Base-by-base conservation (phyloP, 2,888 invertebrate genomes). In the Seladonia tumulorum region DNA sequence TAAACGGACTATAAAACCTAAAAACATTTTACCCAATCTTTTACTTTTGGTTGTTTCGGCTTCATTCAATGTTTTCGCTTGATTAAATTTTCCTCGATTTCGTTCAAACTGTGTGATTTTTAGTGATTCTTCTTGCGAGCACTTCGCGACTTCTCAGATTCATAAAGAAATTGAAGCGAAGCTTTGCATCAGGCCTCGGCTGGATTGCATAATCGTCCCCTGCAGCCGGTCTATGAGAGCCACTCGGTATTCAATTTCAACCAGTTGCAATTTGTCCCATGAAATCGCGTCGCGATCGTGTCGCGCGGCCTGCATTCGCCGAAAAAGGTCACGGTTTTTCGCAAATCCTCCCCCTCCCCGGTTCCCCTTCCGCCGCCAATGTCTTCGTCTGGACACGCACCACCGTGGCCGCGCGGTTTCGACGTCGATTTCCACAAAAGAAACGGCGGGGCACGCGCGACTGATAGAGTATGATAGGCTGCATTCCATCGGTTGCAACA, bases 401-500 rank as follows among this genome's bases (percentile, higher is more conserved):
- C 49, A 49, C 18, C 18, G 49, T 22, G 49, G 18, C 7, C 29
- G 42, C 78, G 71, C 53, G 78, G 82, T 87, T 83, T 83, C 83
- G 76, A 81, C 85, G 74, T 79, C 83, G 86, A 89, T 90, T 90
- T 89, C 82, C 90, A 89, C 88, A 88, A 90, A 90, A 88, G 90
- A 90, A 86, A 86, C 72, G 76, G 45, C 81, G 73, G 80, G 81
- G 90, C 89, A 89, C 83, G 87, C 89, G 89, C 85, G 68, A 72
- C 82, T 82, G 90, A 85, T 88, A 86, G 87, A 85, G 91, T 88
- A 91, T 88, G 90, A 91, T 88, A 90, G 89, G 89, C 91, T 92
- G 93, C 93, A 93, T 94, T 94, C 94, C 94, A 90, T 88, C 90
- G 91, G 91, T 92, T 92, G 93, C 94, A 93, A 93, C 94, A 94